phyloP scores from a whole-genome alignment of 2,888 invertebrate species.

The Allolobophora icterica region DNA sequence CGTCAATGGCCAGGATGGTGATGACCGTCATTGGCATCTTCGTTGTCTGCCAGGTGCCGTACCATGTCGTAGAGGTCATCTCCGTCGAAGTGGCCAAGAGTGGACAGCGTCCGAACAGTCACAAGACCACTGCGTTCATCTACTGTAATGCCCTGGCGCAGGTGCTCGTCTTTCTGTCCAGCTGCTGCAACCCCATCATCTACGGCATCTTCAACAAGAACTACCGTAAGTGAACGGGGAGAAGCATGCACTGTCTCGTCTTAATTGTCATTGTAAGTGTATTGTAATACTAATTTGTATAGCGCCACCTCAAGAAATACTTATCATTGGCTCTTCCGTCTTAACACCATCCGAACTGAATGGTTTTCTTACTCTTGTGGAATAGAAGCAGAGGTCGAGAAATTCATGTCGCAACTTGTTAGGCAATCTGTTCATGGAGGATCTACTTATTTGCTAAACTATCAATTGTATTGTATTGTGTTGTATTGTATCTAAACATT shows the following conservation, averaged over 20 bases:
- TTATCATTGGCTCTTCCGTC: too few relatives aligned
- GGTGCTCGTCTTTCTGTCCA: constrained; percentile 43
- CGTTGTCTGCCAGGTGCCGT: constrained; percentile 43
- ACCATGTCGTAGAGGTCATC: constrained; percentile 40
- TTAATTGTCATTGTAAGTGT: too few relatives aligned
- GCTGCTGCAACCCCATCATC: constrained; percentile 46
- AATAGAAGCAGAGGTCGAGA: too few relatives aligned
- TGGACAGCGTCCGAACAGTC: background rate
- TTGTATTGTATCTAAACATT: too few relatives aligned
- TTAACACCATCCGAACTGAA: too few relatives aligned
- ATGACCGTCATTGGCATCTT: background rate
- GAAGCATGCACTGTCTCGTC: background rate
- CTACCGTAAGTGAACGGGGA: constrained; percentile 42
- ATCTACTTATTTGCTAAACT: too few relatives aligned
- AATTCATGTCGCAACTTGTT: too few relatives aligned
- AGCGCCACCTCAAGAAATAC: too few relatives aligned
- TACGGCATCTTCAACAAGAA: constrained; percentile 46
- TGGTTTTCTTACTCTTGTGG: too few relatives aligned
- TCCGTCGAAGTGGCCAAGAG: background rate
- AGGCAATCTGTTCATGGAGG: too few relatives aligned
- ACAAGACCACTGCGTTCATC: background rate
- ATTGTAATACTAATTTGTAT: too few relatives aligned
- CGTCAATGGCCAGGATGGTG: constrained; percentile 24
- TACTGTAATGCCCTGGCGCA: constrained; percentile 32
- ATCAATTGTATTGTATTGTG: too few relatives aligned